Percentiles rank a stretch among this genome's conserved stretches.
These are phyloP conservation scores for Tromatobia lineatoria DNA, from an alignment of 2,888 invertebrate genomes.

Conservation along the genomic window DNA sequence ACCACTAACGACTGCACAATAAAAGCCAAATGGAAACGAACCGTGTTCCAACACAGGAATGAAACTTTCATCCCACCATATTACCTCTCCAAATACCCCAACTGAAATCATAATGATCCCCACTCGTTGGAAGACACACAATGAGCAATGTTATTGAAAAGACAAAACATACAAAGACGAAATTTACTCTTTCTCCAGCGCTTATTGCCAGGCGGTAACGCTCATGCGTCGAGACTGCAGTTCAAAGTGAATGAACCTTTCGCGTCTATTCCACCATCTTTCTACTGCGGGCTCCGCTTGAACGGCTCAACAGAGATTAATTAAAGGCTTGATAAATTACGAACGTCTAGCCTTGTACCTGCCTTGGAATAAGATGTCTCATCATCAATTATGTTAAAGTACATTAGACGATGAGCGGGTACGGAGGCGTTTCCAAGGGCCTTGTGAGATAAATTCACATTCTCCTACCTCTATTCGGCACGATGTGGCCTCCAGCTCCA, in stretches of 20 bases:
- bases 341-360: slow-evolving; percentile 59
- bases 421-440: background rate
- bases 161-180: background rate
- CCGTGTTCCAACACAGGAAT: background rate
- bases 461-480: background rate
- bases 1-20: slow-evolving; percentile 61
- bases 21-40: slow-evolving; percentile 73
- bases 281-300: slow-evolving; percentile 44
- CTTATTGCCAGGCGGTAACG: slow-evolving; percentile 7
- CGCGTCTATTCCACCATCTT: slow-evolving; percentile 55
- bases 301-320: slow-evolving; percentile 69
- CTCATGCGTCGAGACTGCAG: background rate
- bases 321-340: slow-evolving; percentile 69
- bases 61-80: slow-evolving; percentile 4
- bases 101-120: background rate
- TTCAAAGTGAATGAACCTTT: slow-evolving; percentile 58
- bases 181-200: slow-evolving; percentile 8
- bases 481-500: background rate
- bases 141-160: background rate
- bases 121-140: background rate
- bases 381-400: slow-evolving; percentile 68
- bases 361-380: slow-evolving; percentile 65
- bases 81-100: slow-evolving; percentile 2
- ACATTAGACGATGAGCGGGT: slow-evolving; percentile 52
- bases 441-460: slow-evolving; percentile 5